These are phyloP conservation scores for Sinocyclocheilus maitianheensis DNA, from an alignment of 2,113 vertebrate species.

Conservation along the genomic window DNA sequence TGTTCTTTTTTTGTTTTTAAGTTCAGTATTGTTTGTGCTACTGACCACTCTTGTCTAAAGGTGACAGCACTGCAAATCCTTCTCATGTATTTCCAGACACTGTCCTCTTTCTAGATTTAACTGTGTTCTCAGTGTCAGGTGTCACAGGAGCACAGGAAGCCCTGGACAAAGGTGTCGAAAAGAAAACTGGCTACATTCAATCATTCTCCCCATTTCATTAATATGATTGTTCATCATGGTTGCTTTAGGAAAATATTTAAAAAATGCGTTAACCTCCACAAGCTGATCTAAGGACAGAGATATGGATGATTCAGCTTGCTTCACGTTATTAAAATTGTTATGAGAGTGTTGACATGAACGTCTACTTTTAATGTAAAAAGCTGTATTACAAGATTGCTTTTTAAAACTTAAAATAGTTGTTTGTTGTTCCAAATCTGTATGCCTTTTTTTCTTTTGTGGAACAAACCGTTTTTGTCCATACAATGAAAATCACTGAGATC, in stretches of 20 bases:
- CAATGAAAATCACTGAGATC: too few relatives aligned
- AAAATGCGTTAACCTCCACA: not conserved
- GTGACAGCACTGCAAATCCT: slow-evolving; percentile 41
- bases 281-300: not conserved
- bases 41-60: not conserved
- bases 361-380: not conserved
- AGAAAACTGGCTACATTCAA: not conserved
- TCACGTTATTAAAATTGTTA: not conserved
- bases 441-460: too few relatives aligned
- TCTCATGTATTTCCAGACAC: slow-evolving; percentile 12
- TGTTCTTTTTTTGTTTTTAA: not conserved
- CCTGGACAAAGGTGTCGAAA: slow-evolving; percentile 1
- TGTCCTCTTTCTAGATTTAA: slow-evolving; percentile 16
- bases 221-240: not conserved
- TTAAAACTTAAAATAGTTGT: not conserved
- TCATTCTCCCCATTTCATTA: not conserved
- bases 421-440: too few relatives aligned
- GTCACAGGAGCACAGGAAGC: not conserved
- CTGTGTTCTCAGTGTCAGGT: slow-evolving; percentile 4
- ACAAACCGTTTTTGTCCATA: too few relatives aligned
- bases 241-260: not conserved
- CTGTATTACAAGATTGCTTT: not conserved
- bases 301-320: not conserved
- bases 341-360: not conserved
- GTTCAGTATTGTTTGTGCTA: slow-evolving; percentile 31